A percentile compares a stretch with the other conserved stretches of the same genome.
Evolutionary conservation across 2,113 vertebrate species (phyloP).

Genomic region (Rutilus rutilus): DNA sequence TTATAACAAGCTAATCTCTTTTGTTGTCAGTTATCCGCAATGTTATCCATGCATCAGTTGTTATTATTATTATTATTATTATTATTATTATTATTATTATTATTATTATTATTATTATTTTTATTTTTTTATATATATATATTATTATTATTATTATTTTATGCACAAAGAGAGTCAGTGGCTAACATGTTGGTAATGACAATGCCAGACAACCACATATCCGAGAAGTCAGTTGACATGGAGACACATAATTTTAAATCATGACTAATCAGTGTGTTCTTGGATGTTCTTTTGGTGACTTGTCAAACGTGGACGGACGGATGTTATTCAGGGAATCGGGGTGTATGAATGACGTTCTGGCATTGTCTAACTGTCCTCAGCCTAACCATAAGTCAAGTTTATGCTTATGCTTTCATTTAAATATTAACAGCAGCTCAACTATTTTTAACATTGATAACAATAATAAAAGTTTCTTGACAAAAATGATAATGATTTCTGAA

Average conservation of each 20-base stretch:
- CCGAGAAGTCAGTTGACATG: not conserved
- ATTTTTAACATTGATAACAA: no score
- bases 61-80: no score
- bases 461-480: no score
- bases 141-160: not conserved
- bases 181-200: not conserved
- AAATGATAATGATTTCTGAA: no score
- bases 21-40: not conserved
- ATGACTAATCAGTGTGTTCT: not conserved
- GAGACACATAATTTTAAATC: not conserved
- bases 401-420: not conserved
- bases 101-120: no score
- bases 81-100: no score
- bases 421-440: not conserved
- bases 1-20: not conserved
- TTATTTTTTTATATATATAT: no score
- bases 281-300: constrained; percentile 8
- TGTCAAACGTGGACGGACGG: not conserved
- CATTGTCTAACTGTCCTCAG: not conserved
- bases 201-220: not conserved
- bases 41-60: not conserved
- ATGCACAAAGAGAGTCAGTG: not conserved
- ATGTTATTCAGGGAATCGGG: not conserved
- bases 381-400: not conserved
- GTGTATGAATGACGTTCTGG: not conserved